Conservation (phyloP, 2,797 vertebrate genomes). For the Catharus ustulatus region DNA sequence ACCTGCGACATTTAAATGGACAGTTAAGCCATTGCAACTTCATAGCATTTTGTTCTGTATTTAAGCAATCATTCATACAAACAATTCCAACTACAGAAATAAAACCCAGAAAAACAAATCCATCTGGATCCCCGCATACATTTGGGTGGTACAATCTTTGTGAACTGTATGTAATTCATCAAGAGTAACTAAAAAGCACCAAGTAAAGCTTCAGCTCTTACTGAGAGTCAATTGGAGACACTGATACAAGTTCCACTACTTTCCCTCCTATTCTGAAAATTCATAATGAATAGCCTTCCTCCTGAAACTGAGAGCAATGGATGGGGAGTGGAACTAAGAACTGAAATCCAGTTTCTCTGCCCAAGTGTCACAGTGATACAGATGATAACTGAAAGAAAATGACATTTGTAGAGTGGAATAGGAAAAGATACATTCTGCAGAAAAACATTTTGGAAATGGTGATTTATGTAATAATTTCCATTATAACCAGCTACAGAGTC, state of each 20-base stretch:
- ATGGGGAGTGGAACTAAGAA: neutral
- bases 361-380: neutral
- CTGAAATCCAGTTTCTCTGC: neutral
- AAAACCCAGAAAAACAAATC: neutral
- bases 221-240: neutral
- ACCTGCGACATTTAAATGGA: conserved; percentile 63
- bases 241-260: neutral
- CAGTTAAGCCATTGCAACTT: neutral
- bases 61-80: neutral
- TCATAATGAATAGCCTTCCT: neutral
- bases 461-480: neutral
- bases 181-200: neutral
- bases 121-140: neutral
- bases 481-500: neutral
- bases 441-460: neutral
- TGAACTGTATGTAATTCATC: neutral
- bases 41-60: neutral
- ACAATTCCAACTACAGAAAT: neutral
- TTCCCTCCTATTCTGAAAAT: neutral
- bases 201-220: neutral
- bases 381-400: neutral
- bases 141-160: neutral
- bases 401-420: neutral
- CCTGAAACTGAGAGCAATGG: neutral
- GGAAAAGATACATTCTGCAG: neutral